Evolutionary conservation across 1,140 invertebrate species (phyloP).

Genomic region (Copidosoma floridanum): DNA sequence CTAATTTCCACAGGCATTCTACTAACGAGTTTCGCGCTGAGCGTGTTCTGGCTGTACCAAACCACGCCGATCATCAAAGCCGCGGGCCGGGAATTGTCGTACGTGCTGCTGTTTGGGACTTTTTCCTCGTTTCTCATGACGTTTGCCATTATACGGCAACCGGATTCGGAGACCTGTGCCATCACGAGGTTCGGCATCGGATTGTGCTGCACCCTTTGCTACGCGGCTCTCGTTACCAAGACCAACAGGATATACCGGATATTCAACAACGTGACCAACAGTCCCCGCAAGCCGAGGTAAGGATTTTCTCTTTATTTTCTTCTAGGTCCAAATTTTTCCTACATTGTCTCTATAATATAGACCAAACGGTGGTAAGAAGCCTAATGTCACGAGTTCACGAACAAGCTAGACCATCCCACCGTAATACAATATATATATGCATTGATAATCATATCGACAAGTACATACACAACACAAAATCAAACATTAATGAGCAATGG

Average conservation of each 20-base stretch:
- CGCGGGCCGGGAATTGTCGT: slow-evolving; percentile 57
- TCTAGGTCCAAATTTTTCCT: neutral
- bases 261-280: slow-evolving; percentile 51
- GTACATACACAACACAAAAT: no score
- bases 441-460: no score
- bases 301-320: no score
- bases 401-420: no score
- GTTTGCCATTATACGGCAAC: slow-evolving; percentile 59
- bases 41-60: slow-evolving; percentile 63
- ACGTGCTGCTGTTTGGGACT: slow-evolving; percentile 49
- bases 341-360: no score
- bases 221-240: slow-evolving; percentile 62
- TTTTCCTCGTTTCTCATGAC: slow-evolving; percentile 60
- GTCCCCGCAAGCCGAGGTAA: slow-evolving; percentile 47
- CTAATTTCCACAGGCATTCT: no score
- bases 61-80: slow-evolving; percentile 63
- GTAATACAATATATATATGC: no score
- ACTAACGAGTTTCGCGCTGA: slow-evolving; percentile 62
- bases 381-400: no score
- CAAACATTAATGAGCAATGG: no score
- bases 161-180: slow-evolving; percentile 54
- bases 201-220: slow-evolving; percentile 60
- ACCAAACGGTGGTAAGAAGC: no score
- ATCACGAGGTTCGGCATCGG: slow-evolving; percentile 60
- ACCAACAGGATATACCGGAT: slow-evolving; percentile 63